Evolutionary conservation across 2,888 invertebrate genomes (phyloP).

Genomic region (Charanyca ferruginea): DNA sequence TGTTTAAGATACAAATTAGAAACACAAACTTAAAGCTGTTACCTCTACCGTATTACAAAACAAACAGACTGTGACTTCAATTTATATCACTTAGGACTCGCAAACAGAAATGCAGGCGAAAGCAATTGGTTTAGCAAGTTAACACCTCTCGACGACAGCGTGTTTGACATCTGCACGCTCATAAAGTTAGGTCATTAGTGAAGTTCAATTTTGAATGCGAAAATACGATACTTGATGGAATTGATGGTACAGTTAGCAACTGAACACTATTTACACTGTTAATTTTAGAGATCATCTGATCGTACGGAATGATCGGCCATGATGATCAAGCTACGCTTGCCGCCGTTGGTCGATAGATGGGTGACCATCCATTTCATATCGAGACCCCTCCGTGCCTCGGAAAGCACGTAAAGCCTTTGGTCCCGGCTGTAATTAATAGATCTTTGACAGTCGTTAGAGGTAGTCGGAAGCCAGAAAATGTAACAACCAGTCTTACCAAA

Average conservation of each 20-base stretch:
- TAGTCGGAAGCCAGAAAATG: too few species aligned
- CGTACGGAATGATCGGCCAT: too few species aligned
- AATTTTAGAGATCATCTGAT: too few species aligned
- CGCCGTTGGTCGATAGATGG: too few species aligned
- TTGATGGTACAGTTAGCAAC: not conserved
- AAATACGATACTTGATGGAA: slow-evolving; percentile 32
- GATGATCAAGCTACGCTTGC: too few species aligned
- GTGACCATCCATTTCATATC: too few species aligned
- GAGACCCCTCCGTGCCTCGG: too few species aligned
- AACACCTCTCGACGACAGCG: slow-evolving; percentile 33
- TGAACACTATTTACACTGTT: not conserved
- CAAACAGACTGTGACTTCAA: slow-evolving; percentile 19
- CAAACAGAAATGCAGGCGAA: slow-evolving; percentile 46
- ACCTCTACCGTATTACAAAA: slow-evolving; percentile 21
- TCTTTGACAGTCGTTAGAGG: too few species aligned
- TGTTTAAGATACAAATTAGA: slow-evolving; percentile 16
- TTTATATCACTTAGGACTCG: slow-evolving; percentile 22
- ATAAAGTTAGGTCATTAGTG: slow-evolving; percentile 48
- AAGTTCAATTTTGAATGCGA: slow-evolving; percentile 35
- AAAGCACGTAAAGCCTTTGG: too few species aligned
- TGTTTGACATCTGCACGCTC: slow-evolving; percentile 46
- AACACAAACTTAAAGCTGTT: slow-evolving; percentile 1
- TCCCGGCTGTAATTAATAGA: too few species aligned
- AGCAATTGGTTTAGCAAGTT: slow-evolving; percentile 57
- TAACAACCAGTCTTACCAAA: too few species aligned